Base-by-base conservation (phyloP, 2,888 invertebrate genomes). In the Sphaerophoria taeniata region DNA sequence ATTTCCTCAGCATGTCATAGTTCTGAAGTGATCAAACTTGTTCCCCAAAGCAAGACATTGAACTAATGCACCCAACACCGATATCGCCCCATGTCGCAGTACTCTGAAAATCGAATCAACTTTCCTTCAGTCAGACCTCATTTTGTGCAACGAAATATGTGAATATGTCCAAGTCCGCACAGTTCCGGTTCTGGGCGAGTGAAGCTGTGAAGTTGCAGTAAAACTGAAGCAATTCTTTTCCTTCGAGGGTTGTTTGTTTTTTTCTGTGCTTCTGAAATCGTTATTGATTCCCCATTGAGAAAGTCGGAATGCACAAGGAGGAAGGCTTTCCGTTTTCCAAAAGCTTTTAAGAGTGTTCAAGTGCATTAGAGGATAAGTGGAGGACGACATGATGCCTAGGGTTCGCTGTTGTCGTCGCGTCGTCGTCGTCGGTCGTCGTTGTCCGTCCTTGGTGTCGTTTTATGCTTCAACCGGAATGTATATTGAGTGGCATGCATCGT, bases 401-500 rank as follows among this genome's bases (percentile, higher is more conserved):
- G 61, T 56, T 34, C 71, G 31, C 31, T 36, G 56, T 55, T 24
- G 61, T 63, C 49, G 24, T 24, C 24, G 24, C 24, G 24, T 24
- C 24, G 24, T 24, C 24, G 33, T 76, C 45, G 39, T 67, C n/a
- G 11, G 61, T 55, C 63, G 16, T 16, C 7, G 24, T 34, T 70
- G 5, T 49, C 6, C 47, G n/a, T n/a, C 5, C 12, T 63, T 12
- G 31, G 49, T 31, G 11, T 71, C 34, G 16, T 65, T 11, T 24
- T 71, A 65, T 33, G 67, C 43, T 6, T 61, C 49, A 39, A 75
- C 24, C 24, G 24, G 24, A 24, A 24, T 24, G 24, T 24, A 85
- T 76, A 85, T 85, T 85, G 84, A 85, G 81, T 85, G 85, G 85
- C 85, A 81, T 81, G 85, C 73, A 85, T 81, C 85, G 70, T 43